Conservation (phyloP, 2,797 vertebrate species). For the Synaphobranchus kaupii region DNA sequence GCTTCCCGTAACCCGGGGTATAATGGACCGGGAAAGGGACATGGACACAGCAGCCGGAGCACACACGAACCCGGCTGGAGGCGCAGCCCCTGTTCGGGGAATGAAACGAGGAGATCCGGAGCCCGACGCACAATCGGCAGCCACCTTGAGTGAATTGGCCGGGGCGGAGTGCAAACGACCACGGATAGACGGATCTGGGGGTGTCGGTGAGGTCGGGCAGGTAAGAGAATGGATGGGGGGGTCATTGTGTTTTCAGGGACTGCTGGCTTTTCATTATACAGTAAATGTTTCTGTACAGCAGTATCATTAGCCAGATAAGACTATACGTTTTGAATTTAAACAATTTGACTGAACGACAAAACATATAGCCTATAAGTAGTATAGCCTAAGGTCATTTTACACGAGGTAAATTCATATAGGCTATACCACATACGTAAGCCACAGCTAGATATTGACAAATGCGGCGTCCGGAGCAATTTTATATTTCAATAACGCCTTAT, state of each 20-base stretch:
- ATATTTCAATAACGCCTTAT: background rate
- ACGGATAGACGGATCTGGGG: slow-evolving; percentile 69
- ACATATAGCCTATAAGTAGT: too few species aligned
- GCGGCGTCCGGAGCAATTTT: background rate
- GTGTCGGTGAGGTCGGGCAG: slow-evolving; percentile 70
- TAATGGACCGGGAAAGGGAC: slow-evolving; percentile 73
- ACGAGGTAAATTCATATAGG: background rate
- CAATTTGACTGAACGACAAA: background rate
- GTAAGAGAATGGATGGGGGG: slow-evolving; percentile 49
- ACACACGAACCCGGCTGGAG: slow-evolving; percentile 58
- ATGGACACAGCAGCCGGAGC: slow-evolving; percentile 65
- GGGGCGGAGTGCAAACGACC: slow-evolving; percentile 75
- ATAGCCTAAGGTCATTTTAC: background rate
- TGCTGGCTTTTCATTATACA: background rate
- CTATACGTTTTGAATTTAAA: background rate
- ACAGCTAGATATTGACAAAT: background rate
- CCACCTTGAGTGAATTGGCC: slow-evolving; percentile 60
- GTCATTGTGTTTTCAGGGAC: background rate
- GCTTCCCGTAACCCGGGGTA: slow-evolving; percentile 74
- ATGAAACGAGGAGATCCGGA: slow-evolving; percentile 78
- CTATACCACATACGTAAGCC: background rate
- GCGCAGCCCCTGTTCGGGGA: slow-evolving; percentile 63
- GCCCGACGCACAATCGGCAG: slow-evolving; percentile 68
- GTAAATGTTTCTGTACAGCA: background rate
- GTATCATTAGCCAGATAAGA: too few species aligned